Conservation (phyloP, 2,888 invertebrate species). For the Hoplodrina blanda region DNA sequence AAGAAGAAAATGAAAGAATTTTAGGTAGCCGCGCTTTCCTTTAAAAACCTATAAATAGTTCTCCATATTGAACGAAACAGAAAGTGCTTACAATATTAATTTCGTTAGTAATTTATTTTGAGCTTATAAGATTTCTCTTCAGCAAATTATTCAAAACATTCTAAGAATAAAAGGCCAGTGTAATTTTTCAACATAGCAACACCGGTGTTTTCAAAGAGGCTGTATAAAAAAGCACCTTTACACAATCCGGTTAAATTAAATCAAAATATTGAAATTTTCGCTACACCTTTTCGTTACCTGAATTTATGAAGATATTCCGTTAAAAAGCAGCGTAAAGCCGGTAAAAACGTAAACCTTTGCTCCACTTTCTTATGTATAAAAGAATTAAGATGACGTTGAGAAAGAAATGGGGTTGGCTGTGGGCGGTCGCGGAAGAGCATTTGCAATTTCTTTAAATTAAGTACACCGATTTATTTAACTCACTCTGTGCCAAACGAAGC, state of each 20-base stretch:
- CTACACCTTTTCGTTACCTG: slow-evolving; percentile 56
- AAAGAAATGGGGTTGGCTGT: slow-evolving; percentile 26
- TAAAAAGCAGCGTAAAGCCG: slow-evolving; percentile 3
- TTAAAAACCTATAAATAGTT: background rate
- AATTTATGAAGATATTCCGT: slow-evolving; percentile 31
- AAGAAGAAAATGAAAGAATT: background rate
- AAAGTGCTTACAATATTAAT: background rate
- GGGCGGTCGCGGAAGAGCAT: slow-evolving; percentile 33
- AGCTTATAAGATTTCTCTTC: slow-evolving; percentile 65
- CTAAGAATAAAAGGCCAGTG: slow-evolving; percentile 67
- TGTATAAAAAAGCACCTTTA: slow-evolving; percentile 68
- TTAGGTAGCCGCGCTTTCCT: too few species aligned
- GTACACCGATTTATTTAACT: slow-evolving; percentile 40
- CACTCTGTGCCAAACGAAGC: slow-evolving; percentile 24
- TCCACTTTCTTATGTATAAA: slow-evolving; percentile 3
- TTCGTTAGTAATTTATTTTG: slow-evolving; percentile 50
- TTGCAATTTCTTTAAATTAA: slow-evolving; percentile 52
- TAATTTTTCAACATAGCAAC: slow-evolving; percentile 71
- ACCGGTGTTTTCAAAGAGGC: slow-evolving; percentile 49
- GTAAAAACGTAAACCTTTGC: slow-evolving; percentile 1
- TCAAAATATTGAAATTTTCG: slow-evolving; percentile 63
- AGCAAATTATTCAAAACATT: slow-evolving; percentile 74
- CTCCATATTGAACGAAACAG: background rate
- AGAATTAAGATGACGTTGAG: slow-evolving; percentile 11
- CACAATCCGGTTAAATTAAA: slow-evolving; percentile 66